These are phyloP conservation scores for Alcedo quadribrachys DNA, from an alignment of 2,797 vertebrate species.

Conservation along the genomic window DNA sequence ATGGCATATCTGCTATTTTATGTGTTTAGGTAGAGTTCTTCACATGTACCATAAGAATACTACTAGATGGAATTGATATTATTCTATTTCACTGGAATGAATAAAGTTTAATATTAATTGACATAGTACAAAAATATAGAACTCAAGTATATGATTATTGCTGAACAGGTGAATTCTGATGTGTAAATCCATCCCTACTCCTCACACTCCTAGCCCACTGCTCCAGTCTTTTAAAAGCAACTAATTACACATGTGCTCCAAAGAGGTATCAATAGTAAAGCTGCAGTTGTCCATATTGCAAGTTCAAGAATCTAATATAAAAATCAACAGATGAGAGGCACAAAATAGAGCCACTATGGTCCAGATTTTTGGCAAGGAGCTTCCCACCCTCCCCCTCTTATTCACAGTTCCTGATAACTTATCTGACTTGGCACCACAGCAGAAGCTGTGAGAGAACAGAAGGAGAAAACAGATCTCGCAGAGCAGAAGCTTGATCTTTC, in stretches of 20 bases:
- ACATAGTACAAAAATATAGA: background rate
- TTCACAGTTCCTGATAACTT: background rate
- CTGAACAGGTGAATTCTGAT: background rate
- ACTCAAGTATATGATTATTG: background rate
- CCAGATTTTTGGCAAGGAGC: background rate
- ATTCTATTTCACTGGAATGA: background rate
- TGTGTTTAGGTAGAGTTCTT: background rate
- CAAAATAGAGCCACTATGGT: background rate
- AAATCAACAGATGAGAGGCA: background rate
- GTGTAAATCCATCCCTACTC: background rate
- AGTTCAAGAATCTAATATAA: background rate
- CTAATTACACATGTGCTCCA: background rate
- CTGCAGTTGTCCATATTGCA: background rate
- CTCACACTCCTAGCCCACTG: fast-evolving
- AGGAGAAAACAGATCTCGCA: background rate
- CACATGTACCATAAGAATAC: background rate
- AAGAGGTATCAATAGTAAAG: background rate
- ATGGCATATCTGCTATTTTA: background rate
- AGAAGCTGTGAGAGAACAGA: background rate
- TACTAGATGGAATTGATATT: background rate
- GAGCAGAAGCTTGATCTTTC: background rate
- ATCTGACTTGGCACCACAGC: background rate
- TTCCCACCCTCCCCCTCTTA: background rate
- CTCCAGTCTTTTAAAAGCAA: fast-evolving
- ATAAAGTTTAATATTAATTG: background rate